phyloP scores from a whole-genome alignment of 2,797 vertebrate genomes.

The Pampus argenteus region DNA sequence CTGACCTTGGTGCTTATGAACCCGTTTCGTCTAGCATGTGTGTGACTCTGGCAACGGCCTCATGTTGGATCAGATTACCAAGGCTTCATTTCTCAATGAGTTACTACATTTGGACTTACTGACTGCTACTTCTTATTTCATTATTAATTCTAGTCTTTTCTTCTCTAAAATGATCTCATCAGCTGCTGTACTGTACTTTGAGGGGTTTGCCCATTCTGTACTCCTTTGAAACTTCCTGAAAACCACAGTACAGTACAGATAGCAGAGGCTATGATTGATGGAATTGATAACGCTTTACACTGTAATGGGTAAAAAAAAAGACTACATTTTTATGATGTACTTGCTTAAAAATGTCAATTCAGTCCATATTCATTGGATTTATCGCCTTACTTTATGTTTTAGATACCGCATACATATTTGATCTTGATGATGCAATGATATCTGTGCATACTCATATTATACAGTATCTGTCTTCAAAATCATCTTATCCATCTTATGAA shows the following conservation, averaged over 20 bases:
- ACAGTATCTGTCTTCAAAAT: conserved; percentile 19
- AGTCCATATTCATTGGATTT: conserved; percentile 19
- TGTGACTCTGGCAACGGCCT: conserved; percentile 30
- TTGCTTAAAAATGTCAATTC: conserved; percentile 18
- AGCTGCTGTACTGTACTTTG: conserved; percentile 4
- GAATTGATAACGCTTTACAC: conserved; percentile 31
- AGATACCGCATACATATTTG: not conserved
- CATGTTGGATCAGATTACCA: conserved; percentile 34
- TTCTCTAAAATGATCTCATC: conserved; percentile 39
- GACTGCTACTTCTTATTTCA: not conserved
- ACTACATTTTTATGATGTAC: conserved; percentile 15
- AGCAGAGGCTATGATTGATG: conserved; percentile 43
- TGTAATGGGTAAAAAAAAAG: conserved; percentile 23
- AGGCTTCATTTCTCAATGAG: conserved; percentile 28
- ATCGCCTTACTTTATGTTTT: conserved; percentile 4
- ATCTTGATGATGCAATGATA: not conserved
- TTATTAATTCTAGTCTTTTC: not conserved
- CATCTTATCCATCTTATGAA: conserved; percentile 28
- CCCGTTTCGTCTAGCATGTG: conserved; percentile 39
- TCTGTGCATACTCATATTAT: not conserved
- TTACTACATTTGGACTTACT: conserved; percentile 11
- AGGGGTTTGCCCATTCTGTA: conserved; percentile 18
- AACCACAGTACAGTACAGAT: conserved; percentile 41
- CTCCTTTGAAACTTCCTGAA: conserved; percentile 41
- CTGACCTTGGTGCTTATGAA: conserved; percentile 47